Conservation (phyloP, 1,140 invertebrate species). For the Drosophila paulistorum region DNA sequence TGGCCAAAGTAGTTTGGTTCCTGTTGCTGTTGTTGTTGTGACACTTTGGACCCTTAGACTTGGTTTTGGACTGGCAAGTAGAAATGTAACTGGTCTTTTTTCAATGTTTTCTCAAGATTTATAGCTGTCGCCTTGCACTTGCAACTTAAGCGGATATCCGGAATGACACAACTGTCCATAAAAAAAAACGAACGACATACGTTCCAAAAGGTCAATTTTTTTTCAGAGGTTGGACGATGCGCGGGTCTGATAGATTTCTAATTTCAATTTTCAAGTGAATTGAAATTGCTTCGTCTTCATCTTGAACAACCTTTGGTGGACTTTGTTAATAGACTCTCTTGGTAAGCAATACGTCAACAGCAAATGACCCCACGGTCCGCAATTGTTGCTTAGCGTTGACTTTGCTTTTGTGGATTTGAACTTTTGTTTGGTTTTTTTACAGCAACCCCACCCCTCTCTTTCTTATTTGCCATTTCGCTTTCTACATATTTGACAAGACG, state of each 20-base stretch:
- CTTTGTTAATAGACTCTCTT: slow-evolving; percentile 44
- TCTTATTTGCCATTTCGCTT: slow-evolving; percentile 2
- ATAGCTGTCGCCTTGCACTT: slow-evolving; percentile 61
- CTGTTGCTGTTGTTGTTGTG: slow-evolving; percentile 13
- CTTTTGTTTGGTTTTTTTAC: slow-evolving; percentile 36
- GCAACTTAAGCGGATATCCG: slow-evolving; percentile 72
- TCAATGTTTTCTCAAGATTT: slow-evolving; percentile 57
- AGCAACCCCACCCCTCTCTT: slow-evolving; percentile 10
- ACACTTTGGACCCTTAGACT: not conserved
- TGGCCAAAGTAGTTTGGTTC: slow-evolving; percentile 27
- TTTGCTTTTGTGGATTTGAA: slow-evolving; percentile 72
- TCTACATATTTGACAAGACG: slow-evolving; percentile 47
- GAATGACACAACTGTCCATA: slow-evolving; percentile 62
- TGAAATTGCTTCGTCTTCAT: slow-evolving; percentile 20
- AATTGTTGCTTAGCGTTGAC: slow-evolving; percentile 59
- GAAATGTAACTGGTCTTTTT: slow-evolving; percentile 13
- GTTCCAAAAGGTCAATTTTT: not conserved
- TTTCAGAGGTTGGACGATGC: not conserved
- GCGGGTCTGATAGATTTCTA: slow-evolving; percentile 24
- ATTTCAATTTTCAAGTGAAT: slow-evolving; percentile 37
- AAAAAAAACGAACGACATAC: slow-evolving; percentile 16
- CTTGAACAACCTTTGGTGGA: slow-evolving; percentile 47
- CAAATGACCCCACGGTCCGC: slow-evolving; percentile 28
- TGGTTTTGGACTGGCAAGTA: not conserved
- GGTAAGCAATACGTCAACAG: slow-evolving; percentile 39